These are phyloP conservation scores for Cynopterus brachyotis DNA, from an alignment of 2,113 vertebrate genomes.

Conservation along the genomic window DNA sequence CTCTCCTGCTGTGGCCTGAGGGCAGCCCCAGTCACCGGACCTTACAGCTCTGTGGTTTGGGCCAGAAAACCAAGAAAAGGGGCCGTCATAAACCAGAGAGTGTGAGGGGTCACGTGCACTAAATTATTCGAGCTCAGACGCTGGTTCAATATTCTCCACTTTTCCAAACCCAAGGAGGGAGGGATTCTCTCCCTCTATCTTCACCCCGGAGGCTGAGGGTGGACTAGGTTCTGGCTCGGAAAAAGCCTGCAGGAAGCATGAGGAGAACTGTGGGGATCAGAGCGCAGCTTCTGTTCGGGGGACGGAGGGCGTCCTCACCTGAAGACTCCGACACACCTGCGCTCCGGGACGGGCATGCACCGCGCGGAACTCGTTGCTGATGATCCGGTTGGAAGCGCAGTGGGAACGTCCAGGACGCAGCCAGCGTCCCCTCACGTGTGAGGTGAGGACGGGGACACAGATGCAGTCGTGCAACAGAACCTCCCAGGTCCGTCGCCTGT, in stretches of 20 bases:
- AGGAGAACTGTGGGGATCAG: not conserved
- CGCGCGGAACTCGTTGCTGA: not conserved
- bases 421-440: rapidly evolving
- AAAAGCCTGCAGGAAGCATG: not conserved
- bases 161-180: not conserved
- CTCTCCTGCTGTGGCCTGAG: not conserved
- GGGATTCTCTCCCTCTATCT: not conserved
- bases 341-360: rapidly evolving
- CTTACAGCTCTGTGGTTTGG: too few species aligned
- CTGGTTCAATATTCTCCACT: not conserved
- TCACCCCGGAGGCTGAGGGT: not conserved
- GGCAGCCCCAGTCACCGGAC: not conserved
- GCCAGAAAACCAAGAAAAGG: not conserved
- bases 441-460: not conserved
- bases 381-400: not conserved
- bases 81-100: not conserved
- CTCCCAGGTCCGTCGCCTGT: rapidly evolving
- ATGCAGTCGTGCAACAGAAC: too few species aligned
- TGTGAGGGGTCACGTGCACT: not conserved
- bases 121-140: not conserved
- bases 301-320: not conserved
- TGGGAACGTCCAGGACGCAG: too few species aligned
- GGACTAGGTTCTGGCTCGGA: not conserved
- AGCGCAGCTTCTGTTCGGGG: not conserved
- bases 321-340: not conserved